Base-by-base conservation (phyloP, 1,140 invertebrate genomes). In the Drosophila serrata region DNA sequence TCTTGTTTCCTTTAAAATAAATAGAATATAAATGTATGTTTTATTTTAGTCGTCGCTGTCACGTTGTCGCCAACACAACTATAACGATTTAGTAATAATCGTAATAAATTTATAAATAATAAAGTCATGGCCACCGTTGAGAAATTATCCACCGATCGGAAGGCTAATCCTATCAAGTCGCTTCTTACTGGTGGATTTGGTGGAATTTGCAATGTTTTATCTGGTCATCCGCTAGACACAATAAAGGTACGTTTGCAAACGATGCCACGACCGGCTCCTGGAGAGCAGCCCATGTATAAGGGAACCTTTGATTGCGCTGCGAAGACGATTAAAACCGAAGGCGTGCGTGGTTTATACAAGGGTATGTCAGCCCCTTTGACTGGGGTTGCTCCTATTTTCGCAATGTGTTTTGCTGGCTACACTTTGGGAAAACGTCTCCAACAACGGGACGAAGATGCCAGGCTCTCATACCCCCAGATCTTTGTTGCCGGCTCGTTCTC, bases 131-230 rank as follows among this genome's bases (percentile, higher is more conserved):
- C 79, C 55, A 37, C 35, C 37, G 12, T 40, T 19, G 75, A 86
- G 0, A 72, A 82, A 24, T 4, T 69, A 17, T 61, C 90, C 9
- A 43, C 67, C 3, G 79, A 91, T 46, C 90, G 94, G 51, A 94
- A 94, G 62, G 94, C 95, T 13, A 97, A 96, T 91, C 97, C 98
- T 4, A 68, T 97, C 4, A 99, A 99, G 94, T 98, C 99, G 93
- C 99, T 99, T 90, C 75, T 99, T 6, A 97, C 98, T 82, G 99
- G 99, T 53, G 99, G 99, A 63, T 98, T 99, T 93, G 99, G 99
- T 29, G 99, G 99, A 72, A 95, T 98, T 67, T 99, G 98, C 92
- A 97, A 98, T 45, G 98, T 99, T 7, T 88, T 98, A 55, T 95
- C 97, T 11, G 99, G 99, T 9, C 99, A 99, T 94, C 99, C 99